Evolutionary conservation across 2,888 invertebrate species (phyloP).

Genomic region (Parnassius smintheus): DNA sequence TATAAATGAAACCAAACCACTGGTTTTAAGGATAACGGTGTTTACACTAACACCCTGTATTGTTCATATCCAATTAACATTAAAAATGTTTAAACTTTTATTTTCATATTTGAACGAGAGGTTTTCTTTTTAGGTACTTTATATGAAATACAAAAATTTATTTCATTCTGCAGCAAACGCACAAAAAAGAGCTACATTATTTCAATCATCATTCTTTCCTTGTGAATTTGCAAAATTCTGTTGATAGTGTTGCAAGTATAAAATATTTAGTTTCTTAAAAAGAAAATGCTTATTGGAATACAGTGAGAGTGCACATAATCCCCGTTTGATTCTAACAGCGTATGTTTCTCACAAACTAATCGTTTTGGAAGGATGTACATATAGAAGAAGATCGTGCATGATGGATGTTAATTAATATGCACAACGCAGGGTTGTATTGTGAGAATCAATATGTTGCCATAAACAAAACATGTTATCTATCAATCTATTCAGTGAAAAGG

Average conservation of each 20-base stretch:
- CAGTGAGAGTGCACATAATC: constrained; percentile 16
- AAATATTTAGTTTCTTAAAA: neutral
- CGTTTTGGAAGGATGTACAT: constrained; percentile 25
- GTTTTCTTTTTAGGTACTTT: neutral
- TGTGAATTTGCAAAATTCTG: neutral
- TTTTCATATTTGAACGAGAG: neutral
- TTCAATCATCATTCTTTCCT: neutral
- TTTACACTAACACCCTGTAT: no score
- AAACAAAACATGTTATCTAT: constrained; percentile 23
- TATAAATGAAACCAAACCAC: no score
- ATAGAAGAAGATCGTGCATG: constrained; percentile 18
- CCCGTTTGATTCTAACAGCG: constrained; percentile 13
- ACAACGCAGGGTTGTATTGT: constrained; percentile 33
- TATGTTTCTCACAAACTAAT: constrained; percentile 25
- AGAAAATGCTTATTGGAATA: constrained; percentile 14
- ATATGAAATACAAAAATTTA: neutral
- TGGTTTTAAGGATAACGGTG: no score
- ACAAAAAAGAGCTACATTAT: constrained; percentile 3
- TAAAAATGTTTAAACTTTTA: no score
- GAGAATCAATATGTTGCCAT: constrained; percentile 35
- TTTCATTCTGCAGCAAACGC: constrained; percentile 8
- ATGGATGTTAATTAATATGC: constrained; percentile 18
- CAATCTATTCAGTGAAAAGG: constrained; percentile 56
- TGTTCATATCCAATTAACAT: no score
- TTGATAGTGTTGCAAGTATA: neutral